Percentiles rank a stretch among this genome's conserved stretches.
Evolutionary conservation across 1,140 invertebrate genomes (phyloP).

Genomic region (Atopsyche davidsoni): DNA sequence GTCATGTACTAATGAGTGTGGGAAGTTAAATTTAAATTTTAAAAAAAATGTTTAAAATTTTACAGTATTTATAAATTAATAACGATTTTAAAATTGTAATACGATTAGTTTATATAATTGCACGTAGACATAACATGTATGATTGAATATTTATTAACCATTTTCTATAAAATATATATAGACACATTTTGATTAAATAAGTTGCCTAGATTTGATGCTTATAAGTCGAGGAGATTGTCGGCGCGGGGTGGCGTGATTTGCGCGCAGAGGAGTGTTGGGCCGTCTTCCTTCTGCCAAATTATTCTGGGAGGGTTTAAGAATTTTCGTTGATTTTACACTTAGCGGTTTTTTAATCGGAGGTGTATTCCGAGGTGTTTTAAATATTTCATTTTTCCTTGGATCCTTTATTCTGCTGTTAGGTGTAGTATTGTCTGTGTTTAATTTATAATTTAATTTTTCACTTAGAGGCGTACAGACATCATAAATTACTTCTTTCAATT

Average conservation of each 20-base stretch:
- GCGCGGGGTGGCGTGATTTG: conserved; percentile 23
- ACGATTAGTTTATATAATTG: too few relatives aligned
- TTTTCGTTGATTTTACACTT: conserved; percentile 19
- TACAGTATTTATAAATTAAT: too few relatives aligned
- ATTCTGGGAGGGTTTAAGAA: conserved; percentile 10
- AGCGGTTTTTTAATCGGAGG: conserved; percentile 23
- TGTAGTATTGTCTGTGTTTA: conserved; percentile 6
- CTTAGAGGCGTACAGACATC: conserved; percentile 27
- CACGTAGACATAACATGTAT: too few relatives aligned
- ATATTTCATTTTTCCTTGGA: conserved; percentile 1
- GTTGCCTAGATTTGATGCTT: conserved; percentile 22
- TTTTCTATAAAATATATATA: conserved; percentile 6
- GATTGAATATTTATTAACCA: too few relatives aligned
- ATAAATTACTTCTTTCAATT: conserved; percentile 29
- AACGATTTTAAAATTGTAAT: too few relatives aligned
- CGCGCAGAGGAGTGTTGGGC: conserved; percentile 23
- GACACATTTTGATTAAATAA: conserved; percentile 4
- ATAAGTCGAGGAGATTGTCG: conserved; percentile 25
- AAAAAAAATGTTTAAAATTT: too few relatives aligned
- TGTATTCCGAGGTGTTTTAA: conserved; percentile 19
- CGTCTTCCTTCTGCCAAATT: conserved; percentile 8
- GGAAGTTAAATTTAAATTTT: too few relatives aligned
- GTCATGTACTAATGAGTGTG: too few relatives aligned
- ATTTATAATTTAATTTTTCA: conserved; percentile 16
- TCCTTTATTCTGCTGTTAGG: conserved; percentile 11